phyloP scores from a whole-genome alignment of 2,113 vertebrate species.

The Strix uralensis region DNA sequence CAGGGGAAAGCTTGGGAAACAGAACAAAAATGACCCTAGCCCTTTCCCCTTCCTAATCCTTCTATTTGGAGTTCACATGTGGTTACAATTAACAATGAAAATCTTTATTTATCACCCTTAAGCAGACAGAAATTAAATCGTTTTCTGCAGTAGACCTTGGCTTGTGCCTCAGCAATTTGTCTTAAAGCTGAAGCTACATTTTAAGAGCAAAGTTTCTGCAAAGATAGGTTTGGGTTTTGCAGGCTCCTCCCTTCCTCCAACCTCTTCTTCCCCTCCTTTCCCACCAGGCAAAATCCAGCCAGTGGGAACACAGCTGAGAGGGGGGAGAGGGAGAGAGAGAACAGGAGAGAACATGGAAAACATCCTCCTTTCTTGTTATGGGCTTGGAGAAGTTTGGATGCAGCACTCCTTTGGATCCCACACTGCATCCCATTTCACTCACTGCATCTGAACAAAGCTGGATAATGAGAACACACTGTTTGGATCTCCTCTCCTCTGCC shows the following conservation, averaged over 20 bases:
- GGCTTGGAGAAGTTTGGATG: not conserved
- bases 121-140: not conserved
- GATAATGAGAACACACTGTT: not conserved
- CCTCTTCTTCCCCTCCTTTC: not conserved
- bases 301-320: not conserved
- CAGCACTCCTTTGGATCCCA: not conserved
- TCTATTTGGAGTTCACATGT: not conserved
- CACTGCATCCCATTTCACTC: not conserved
- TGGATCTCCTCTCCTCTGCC: not conserved
- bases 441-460: not conserved
- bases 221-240: not conserved
- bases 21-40: not conserved
- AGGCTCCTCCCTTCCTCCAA: not conserved
- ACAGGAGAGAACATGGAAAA: not conserved
- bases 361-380: not conserved
- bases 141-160: not conserved
- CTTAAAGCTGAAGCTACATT: not conserved
- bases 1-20: slow-evolving; percentile 30
- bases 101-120: slow-evolving; percentile 30
- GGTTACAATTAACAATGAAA: slow-evolving; percentile 46
- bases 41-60: not conserved
- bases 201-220: not conserved
- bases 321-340: not conserved
- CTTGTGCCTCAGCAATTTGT: not conserved
- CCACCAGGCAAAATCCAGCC: not conserved